Conservation (phyloP, 2,888 invertebrate species). For the Scelioninae gen. 1 region DNA sequence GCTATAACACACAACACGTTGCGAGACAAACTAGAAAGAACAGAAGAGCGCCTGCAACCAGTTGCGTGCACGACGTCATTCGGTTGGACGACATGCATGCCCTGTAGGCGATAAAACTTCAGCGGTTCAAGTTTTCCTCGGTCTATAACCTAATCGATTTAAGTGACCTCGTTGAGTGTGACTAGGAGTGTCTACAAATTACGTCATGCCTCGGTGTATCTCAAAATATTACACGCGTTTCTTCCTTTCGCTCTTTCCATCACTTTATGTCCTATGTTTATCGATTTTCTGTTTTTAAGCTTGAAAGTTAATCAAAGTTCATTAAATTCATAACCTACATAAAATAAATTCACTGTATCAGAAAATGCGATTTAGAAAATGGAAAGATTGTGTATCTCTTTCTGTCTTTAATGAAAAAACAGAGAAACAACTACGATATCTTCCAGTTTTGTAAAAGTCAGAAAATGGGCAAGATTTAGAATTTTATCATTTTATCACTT, state of each 20-base stretch:
- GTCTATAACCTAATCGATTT: slow-evolving; percentile 70
- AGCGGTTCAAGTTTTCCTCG: slow-evolving; percentile 63
- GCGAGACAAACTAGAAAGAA: slow-evolving; percentile 30
- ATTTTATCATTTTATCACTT: too few species aligned
- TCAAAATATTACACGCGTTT: slow-evolving; percentile 20
- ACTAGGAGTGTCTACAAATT: slow-evolving; percentile 61
- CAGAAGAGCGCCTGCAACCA: slow-evolving; percentile 67
- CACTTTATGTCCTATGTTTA: too few species aligned
- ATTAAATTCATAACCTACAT: too few species aligned
- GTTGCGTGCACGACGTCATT: slow-evolving; percentile 71
- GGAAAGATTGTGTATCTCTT: too few species aligned
- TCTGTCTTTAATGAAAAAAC: too few species aligned
- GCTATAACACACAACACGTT: slow-evolving; percentile 29
- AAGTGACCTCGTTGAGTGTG: slow-evolving; percentile 65
- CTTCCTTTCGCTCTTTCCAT: not conserved
- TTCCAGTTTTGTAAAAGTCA: too few species aligned
- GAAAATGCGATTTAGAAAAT: too few species aligned
- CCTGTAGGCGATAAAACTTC: slow-evolving; percentile 62
- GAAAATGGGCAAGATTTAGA: not conserved
- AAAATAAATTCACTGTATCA: too few species aligned
- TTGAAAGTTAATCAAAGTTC: too few species aligned
- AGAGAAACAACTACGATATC: too few species aligned
- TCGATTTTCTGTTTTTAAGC: too few species aligned
- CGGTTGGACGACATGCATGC: slow-evolving; percentile 52
- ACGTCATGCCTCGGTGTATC: slow-evolving; percentile 27